Percentiles rank a stretch among this genome's conserved stretches.
Conservation (phyloP, 2,888 invertebrate genomes). For the Pristionchus japonicus region DNA sequence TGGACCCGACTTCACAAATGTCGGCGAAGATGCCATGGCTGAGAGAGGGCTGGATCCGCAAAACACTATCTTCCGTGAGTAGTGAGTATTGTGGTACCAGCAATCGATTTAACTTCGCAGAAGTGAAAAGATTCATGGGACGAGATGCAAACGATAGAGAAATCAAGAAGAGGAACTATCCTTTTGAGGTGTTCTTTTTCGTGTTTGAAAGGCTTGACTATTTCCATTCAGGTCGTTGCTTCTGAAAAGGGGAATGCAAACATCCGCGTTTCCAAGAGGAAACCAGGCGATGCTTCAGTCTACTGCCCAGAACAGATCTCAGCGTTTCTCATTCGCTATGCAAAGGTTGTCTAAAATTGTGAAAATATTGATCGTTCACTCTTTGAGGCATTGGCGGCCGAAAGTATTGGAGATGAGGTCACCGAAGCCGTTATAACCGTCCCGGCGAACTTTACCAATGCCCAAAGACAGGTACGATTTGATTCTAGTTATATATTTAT, state of each 20-base stretch:
- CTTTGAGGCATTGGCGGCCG: not conserved
- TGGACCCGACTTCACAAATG: not conserved
- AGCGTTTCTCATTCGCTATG: too few relatives aligned
- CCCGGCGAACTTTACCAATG: conserved; percentile 1
- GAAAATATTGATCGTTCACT: not conserved
- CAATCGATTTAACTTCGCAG: too few relatives aligned
- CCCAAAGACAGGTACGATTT: conserved; percentile 2
- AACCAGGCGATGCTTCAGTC: too few relatives aligned
- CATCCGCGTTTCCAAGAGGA: too few relatives aligned
- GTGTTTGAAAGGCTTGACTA: too few relatives aligned
- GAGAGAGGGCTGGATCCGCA: not conserved
- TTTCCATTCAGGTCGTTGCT: too few relatives aligned
- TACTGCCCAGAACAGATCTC: conserved; percentile 15
- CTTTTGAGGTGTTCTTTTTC: conserved; percentile 9
- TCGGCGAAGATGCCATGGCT: not conserved
- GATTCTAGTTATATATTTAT: not conserved
- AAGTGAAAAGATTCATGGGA: not conserved
- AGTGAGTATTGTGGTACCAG: too few relatives aligned
- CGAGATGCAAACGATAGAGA: not conserved
- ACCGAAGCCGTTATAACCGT: conserved; percentile 19
- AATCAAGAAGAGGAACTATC: not conserved
- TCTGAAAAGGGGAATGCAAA: too few relatives aligned
- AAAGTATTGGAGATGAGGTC: not conserved
- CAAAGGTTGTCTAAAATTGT: not conserved
- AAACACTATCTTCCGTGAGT: conserved; percentile 10